These are phyloP conservation scores for Podarcis siculus DNA, from an alignment of 2,797 vertebrate species.

Conservation along the genomic window DNA sequence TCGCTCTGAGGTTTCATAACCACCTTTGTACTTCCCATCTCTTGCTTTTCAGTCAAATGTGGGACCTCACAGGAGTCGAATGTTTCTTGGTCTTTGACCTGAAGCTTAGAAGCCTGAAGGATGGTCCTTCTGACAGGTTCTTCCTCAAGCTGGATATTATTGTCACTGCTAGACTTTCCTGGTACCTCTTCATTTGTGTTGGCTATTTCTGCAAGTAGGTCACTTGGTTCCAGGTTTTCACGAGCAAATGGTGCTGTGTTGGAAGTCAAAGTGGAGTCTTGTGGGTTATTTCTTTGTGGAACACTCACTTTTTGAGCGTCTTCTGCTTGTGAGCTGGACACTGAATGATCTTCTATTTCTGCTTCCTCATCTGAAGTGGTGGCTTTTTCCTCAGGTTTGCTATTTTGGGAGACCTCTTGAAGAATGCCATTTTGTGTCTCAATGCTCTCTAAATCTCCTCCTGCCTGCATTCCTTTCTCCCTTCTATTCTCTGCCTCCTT, in stretches of 20 bases:
- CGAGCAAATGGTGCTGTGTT: not conserved
- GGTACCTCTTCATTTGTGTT: not conserved
- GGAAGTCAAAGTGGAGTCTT: not conserved
- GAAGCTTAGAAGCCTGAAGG: slow-evolving; percentile 7
- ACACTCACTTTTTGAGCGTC: not conserved
- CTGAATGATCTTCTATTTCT: not conserved
- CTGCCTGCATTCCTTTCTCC: not conserved
- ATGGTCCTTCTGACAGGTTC: not conserved
- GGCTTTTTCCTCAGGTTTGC: not conserved
- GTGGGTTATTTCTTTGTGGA: not conserved
- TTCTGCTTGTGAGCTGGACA: slow-evolving; percentile 14
- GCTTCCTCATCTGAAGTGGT: not conserved
- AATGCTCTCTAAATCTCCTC: accelerated
- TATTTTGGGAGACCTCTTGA: not conserved
- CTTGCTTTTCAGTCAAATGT: accelerated
- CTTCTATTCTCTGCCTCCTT: slow-evolving; percentile 5
- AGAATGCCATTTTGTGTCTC: not conserved
- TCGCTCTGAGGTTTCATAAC: slow-evolving; percentile 1
- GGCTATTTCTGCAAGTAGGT: not conserved
- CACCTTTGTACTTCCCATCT: not conserved
- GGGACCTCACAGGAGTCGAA: not conserved
- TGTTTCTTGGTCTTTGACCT: not conserved
- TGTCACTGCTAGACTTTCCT: not conserved
- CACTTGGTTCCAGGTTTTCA: not conserved
- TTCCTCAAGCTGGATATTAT: not conserved